Evolutionary conservation across 2,888 invertebrate genomes (phyloP), one percentile per base, ranked within the genome.

Genomic region (Geophilus truncorum): DNA sequence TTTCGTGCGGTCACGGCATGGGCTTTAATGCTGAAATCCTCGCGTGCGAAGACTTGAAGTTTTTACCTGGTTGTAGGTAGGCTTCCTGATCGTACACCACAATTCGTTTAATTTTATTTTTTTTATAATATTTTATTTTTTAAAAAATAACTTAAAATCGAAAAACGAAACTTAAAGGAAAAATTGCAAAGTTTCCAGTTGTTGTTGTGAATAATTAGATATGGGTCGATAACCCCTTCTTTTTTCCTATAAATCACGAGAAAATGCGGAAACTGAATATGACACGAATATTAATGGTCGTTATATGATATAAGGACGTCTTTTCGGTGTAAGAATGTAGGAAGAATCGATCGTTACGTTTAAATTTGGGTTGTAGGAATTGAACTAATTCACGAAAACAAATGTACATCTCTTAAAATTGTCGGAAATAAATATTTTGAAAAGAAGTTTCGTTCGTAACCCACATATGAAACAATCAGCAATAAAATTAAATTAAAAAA

Each of bases 1-100:
- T 95, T 85, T 91, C 93, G 81, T 96, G 96, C 86, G 96, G 93
- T 5, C 94, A 95, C 84, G 94, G 92, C 85, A 93, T 94, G 87
- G 92, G 94, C 78, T 93, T 96, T 85, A 95, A 96, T 85, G 93
- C 94, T 85, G 90, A 92, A 83, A 91, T 91, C 84, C 89, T 96
- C 75, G 93, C 94, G 81, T 96, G 96, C 85, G 93, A 95, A 86
- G 95, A 94, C 77, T 83, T 84, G 2, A 83, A 83, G 70, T 82
- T 83, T 79, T 82, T 84, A 2, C 75, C 82, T 7, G 83, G 83
- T 81, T 84, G 84, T 36, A 30, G 51, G 21, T 78, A 62, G 18
- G 21, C 57, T n/a, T 62, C 57, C 6, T 21, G 57, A 10, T 23
- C 57, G 10, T 62, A 23, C 15, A 12, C n/a, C 40, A n/a, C 51